These are phyloP conservation scores for Amniataba percoides DNA, from an alignment of 2,797 vertebrate species.

Conservation along the genomic window DNA sequence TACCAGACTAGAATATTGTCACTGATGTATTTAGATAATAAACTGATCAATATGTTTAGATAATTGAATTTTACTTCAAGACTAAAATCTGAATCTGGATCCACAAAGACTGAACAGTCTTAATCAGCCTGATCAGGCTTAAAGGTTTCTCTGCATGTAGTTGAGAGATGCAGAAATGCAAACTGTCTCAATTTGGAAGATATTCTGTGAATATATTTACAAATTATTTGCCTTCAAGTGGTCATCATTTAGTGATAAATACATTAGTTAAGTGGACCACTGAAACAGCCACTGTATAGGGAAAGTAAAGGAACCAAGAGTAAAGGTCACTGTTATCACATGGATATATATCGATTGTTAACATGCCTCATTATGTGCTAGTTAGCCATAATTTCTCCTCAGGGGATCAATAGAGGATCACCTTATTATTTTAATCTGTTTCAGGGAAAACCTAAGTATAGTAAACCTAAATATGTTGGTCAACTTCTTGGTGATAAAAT, in stretches of 20 bases:
- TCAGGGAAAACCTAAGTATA: neutral
- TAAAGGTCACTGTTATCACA: neutral
- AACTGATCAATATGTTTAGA: neutral
- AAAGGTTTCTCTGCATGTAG: neutral
- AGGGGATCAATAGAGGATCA: no score
- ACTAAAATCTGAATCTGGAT: no score
- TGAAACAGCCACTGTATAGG: neutral
- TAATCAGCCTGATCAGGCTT: neutral
- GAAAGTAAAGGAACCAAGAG: neutral
- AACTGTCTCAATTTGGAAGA: neutral
- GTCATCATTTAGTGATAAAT: neutral
- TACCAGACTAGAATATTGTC: neutral
- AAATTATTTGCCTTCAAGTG: neutral
- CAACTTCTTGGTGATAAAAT: neutral
- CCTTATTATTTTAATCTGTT: neutral
- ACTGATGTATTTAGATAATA: neutral
- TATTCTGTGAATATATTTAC: no score
- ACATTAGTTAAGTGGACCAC: neutral
- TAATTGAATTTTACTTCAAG: no score
- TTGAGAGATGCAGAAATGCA: neutral
- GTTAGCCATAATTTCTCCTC: neutral
- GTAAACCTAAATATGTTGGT: neutral
- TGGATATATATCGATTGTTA: neutral
- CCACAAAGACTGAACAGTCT: no score
- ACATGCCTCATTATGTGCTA: neutral